Evolutionary conservation across 2,113 vertebrate genomes (phyloP), one percentile per base, ranked within the genome.

Genomic region (Sinocyclocheilus maitianheensis): DNA sequence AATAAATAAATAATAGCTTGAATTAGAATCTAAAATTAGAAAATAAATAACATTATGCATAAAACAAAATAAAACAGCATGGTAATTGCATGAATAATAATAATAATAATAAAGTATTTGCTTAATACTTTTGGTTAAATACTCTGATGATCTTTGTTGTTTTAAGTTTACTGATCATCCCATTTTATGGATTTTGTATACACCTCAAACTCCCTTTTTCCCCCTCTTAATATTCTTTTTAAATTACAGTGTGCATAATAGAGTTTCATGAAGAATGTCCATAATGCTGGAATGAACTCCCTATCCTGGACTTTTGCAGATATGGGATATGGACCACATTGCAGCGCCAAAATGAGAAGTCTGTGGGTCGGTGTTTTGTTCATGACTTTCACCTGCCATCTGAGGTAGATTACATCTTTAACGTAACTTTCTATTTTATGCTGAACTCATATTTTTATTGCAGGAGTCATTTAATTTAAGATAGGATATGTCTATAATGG

Each of bases 281-380:
- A 60, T 53, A 53, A 5, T 79, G 8, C 48, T 18, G 26, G 34
- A 62, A 85, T 86, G 83, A 77, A 85, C 26, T 86, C 65, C 89
- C 16, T 77, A 76, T 85, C 34, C 53, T 53, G 80, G 62, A 74
- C 37, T 91, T 78, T 92, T 94, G 88, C 94, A 97, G 98, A 96
- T 94, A 99, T 99, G 97, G 97, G 96, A 94, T 93, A 97, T 97
- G 96, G 96, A 92, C 96, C 95, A 94, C 93, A 94, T 91, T 93
- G 92, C 94, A 94, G 95, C 94, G 95, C 93, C 92, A 96, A 96
- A 94, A 97, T 97, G 96, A 97, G 94, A 93, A 95, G 93, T 91
- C 93, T 96, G 90, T 95, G 96, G 88, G 88, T 96, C 81, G 94
- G 94, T 91, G 95, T 94, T 46, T 30, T 96, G 92, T 95, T 97